Evolutionary conservation across 2,888 invertebrate genomes (phyloP).

Genomic region (Diarsia dahlii): DNA sequence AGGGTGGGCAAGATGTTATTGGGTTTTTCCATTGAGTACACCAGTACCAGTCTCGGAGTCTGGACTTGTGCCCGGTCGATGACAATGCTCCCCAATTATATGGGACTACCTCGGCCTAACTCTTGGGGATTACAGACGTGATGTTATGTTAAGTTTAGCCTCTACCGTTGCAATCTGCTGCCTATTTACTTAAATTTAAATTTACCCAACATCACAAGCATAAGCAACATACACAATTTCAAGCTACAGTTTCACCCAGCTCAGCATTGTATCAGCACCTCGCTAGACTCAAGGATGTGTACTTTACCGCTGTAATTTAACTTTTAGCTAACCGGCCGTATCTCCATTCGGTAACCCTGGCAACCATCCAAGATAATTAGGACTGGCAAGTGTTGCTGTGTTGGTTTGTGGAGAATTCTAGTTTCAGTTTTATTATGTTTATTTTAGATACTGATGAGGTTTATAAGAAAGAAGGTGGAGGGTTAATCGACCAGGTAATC

Average conservation of each 20-base stretch:
- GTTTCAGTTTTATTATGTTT: constrained; percentile 34
- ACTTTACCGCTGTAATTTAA: constrained; percentile 55
- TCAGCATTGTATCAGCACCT: constrained; percentile 22
- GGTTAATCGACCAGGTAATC: too few species aligned
- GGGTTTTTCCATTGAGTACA: too few species aligned
- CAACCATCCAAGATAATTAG: constrained; percentile 65
- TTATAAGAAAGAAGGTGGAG: neutral
- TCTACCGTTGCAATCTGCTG: neutral
- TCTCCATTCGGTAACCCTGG: constrained; percentile 57
- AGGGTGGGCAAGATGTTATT: too few species aligned
- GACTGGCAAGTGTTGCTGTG: constrained; percentile 52
- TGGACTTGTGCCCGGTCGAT: too few species aligned
- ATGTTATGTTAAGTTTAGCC: neutral
- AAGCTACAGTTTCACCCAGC: neutral
- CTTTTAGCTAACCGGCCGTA: constrained; percentile 56
- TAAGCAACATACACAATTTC: constrained; percentile 1
- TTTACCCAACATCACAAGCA: neutral
- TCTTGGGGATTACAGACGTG: too few species aligned
- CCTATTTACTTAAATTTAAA: too few species aligned
- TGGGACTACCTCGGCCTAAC: too few species aligned
- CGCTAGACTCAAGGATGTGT: constrained; percentile 28
- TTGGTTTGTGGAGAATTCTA: constrained; percentile 35
- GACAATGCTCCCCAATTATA: too few species aligned
- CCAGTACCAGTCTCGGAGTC: too few species aligned
- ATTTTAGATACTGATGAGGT: constrained; percentile 1